phyloP scores from a whole-genome alignment of 1,140 invertebrate species.

The Drosophila melanogaster region Release_6_plus_ISO1_MT NT_033779.5:942001-942500 shows the following conservation, averaged over 20 bases:
- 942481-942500: conserved; percentile 60
- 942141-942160: too few species aligned
- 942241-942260: not conserved
- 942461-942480: conserved; percentile 20
- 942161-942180: not conserved
- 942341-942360: not conserved
- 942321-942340: not conserved
- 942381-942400: not conserved
- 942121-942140: too few species aligned
- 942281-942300: not conserved
- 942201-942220: not conserved
- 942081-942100: conserved; percentile 9
- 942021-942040: conserved; percentile 81
- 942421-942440: conserved; percentile 25
- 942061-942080: conserved; percentile 50
- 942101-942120: not conserved
- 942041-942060: conserved; percentile 80
- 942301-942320: not conserved
- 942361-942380: conserved; percentile 4
- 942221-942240: not conserved
- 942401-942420: conserved; percentile 11
- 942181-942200: not conserved
- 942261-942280: not conserved
- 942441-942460: conserved; percentile 10
- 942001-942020: conserved; percentile 30